Evolutionary conservation across 2,113 vertebrate genomes (phyloP), one percentile per base, ranked within the genome.

Genomic region (Cyrtonyx montezumae): DNA sequence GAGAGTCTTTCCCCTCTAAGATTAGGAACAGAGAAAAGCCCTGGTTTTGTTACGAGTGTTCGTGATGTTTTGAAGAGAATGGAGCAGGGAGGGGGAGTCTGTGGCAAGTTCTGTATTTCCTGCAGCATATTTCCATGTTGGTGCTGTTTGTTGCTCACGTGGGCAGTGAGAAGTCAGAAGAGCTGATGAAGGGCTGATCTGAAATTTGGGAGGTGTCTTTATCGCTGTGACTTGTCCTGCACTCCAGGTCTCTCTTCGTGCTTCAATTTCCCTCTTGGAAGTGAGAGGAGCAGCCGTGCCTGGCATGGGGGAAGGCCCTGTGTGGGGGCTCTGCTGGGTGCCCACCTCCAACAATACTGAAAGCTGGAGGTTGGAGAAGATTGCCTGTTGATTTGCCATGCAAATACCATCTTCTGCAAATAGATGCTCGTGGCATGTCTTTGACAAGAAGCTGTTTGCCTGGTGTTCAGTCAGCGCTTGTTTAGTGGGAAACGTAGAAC

Each of bases 351-450:
- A 82, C 3, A 5, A 30, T 69, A 48, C 71, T 92, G 90, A 67
- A 82, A 94, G 66, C 7, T 5, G 53, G 32, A 70, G 15, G 26
- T 63, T 93, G 87, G 71, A 87, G 87, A 74, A 59, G 66, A 59
- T 13, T 71, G 66, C 40, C 66, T 66, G 28, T 62, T 67, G 56
- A 67, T 71, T 78, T 94, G 66, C 79, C 63, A 77, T 63, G 70
- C 67, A 82, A 49, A 76, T 88, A 6, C 5, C 34, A 82, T 46
- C 69, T 32, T 70, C 53, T 87, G 45, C 40, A 77, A 62, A 56
- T 59, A 43, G 32, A 42, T 88, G 34, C 58, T 55, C 13, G 3
- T 55, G 34, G 61, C 46, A 70, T 46, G 43, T 56, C 71, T 88
- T 69, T 85, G 71, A 91, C 55, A 66, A 80, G 61, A 81, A 66